These are phyloP conservation scores for Microtus montanus DNA, from an alignment of 2,113 vertebrate genomes.

Conservation along the genomic window DNA sequence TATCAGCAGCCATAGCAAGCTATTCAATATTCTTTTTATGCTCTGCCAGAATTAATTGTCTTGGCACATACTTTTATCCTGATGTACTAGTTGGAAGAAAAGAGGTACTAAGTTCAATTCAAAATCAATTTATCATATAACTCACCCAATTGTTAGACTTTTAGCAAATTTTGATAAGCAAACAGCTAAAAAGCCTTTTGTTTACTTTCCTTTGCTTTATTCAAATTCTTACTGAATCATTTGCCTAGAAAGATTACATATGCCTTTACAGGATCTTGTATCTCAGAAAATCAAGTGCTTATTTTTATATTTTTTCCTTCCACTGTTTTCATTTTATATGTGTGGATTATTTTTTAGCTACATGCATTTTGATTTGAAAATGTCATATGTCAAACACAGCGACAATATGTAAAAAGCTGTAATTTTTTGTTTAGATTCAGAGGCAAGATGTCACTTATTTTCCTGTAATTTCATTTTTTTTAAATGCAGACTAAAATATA, in stretches of 20 bases:
- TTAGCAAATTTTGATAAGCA: background rate
- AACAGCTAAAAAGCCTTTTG: background rate
- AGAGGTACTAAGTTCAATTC: background rate
- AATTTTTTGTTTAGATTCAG: accelerated
- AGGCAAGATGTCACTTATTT: background rate
- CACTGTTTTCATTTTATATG: background rate
- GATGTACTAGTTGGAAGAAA: background rate
- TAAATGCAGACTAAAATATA: background rate
- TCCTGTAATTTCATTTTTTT: background rate
- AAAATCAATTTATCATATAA: background rate
- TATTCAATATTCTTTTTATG: background rate
- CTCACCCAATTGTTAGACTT: background rate
- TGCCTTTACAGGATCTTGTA: background rate
- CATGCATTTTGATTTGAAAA: background rate
- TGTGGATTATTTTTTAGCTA: background rate
- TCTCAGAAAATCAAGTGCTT: background rate
- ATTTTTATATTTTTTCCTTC: background rate
- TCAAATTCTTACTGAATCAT: background rate
- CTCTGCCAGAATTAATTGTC: background rate
- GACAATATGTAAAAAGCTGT: background rate
- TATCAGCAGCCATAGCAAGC: background rate
- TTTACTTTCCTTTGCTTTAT: background rate
- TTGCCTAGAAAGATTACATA: background rate
- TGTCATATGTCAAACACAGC: background rate
- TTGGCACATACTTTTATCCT: background rate